Percentiles rank a stretch among this genome's conserved stretches.
Conservation (phyloP, 2,888 invertebrate species). For the Ectemnius continuus region DNA sequence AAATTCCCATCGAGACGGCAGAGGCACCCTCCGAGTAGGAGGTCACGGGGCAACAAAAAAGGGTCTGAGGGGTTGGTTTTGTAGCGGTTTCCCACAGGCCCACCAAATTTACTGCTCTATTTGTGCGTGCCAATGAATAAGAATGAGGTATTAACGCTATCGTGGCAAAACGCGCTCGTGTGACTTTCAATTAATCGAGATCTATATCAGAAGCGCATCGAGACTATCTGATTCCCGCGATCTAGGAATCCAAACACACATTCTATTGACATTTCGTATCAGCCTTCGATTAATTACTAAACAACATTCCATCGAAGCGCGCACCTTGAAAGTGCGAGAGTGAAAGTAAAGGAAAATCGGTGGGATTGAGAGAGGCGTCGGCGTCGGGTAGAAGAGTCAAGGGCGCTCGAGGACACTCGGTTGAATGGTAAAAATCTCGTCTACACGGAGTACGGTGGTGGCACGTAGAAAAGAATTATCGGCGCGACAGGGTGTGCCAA, state of each 20-base stretch:
- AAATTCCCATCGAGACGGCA: conserved; percentile 31
- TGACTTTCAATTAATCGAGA: conserved; percentile 10
- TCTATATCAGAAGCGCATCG: background rate
- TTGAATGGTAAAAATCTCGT: conserved; percentile 15
- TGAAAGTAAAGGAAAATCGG: too few relatives aligned
- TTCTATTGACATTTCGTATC: too few relatives aligned
- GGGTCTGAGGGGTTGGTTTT: conserved; percentile 39
- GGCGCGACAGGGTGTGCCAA: conserved; percentile 52
- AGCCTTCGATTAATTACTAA: too few relatives aligned
- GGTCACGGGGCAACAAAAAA: conserved; percentile 35
- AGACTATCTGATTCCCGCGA: background rate
- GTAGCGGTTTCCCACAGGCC: conserved; percentile 68
- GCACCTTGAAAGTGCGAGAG: too few relatives aligned
- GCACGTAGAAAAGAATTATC: conserved; percentile 40
- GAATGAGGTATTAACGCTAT: conserved; percentile 54
- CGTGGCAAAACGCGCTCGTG: conserved; percentile 24
- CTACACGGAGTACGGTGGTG: conserved; percentile 36
- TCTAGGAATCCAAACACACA: background rate
- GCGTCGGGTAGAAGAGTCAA: background rate
- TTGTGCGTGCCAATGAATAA: conserved; percentile 69
- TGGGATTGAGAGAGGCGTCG: too few relatives aligned
- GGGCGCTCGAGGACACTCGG: conserved; percentile 9
- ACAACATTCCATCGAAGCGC: too few relatives aligned
- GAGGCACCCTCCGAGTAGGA: conserved; percentile 10
- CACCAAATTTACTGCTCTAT: conserved; percentile 45